Base-by-base conservation (phyloP, 2,888 invertebrate species). In the Drosophila fulvimacula region DNA sequence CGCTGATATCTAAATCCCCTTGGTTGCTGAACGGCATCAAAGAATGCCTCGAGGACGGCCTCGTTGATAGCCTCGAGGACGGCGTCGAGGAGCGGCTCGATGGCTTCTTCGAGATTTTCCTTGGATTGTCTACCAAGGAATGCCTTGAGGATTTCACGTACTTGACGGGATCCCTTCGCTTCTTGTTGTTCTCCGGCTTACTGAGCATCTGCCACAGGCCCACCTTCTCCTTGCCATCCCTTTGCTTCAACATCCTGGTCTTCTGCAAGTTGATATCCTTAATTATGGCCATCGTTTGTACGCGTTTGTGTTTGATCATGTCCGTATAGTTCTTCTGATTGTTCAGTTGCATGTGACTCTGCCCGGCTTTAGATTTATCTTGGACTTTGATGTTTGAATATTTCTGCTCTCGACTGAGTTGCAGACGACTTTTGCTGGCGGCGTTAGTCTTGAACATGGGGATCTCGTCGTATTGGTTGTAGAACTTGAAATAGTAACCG, bases 361-460 rank as follows among this genome's bases (percentile, higher is more conserved):
- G 41, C 17, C 57, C 38, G 1, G 9, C 15, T 0, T 48, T 46
- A 5, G 60, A 19, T 36, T 63, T 52, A 24, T 68, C 53, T 10
- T n/a, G n/a, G n/a, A n/a, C n/a, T n/a, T n/a, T n/a, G n/a, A n/a
- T n/a, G n/a, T n/a, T n/a, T n/a, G n/a, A n/a, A n/a, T n/a, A n/a
- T n/a, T n/a, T n/a, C n/a, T n/a, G 48, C 21, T 94, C 92, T 51
- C 95, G 94, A 0, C 95, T 94, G 62, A 95, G 95, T 83, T 95
- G 95, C 67, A 96, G 96, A 49, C 96, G 94, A 0, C 96, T 95
- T 53, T 95, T 94, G 53, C 96, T 96, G 0, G 96, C 94, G 0
- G 95, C 95, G 0, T 96, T 97, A 65, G 95, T 94, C 42, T 95
- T 95, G 91, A 96, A 96, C 59, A 92, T 89, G 2, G 89, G 85